Base-by-base conservation (phyloP, 2,888 invertebrate species). In the Geophilus truncorum region DNA sequence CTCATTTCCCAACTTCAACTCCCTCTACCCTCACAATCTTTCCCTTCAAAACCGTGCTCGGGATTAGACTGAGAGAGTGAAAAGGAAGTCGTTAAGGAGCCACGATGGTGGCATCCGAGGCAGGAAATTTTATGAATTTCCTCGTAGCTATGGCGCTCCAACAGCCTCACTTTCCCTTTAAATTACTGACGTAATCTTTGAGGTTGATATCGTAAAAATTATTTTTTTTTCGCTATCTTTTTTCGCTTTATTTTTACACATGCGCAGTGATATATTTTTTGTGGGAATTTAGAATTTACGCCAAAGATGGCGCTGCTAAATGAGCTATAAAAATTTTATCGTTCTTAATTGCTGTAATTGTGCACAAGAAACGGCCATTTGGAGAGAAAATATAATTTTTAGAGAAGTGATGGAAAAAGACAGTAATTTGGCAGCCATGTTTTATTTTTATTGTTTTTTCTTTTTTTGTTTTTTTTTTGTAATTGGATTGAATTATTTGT, bases 51-150 rank as follows among this genome's bases (percentile, higher is more conserved):
- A 57, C 57, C 57, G 15, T 57, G 57, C 18, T 57, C 18, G 57
- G 57, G 57, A 57, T 57, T 57, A 57, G 57, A 57, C 18, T 21
- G 57, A 57, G 57, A 57, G 57, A 57, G 57, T 57, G 57, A 57
- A 57, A 57, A 57, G 57, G 57, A 57, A 57, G 57, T 57, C 57
- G 9, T 57, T 57, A 57, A 57, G 57, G 57, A 57, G 57, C 23
- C 57, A 18, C 57, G 57, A 9, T 57, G 57, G 18, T 57, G 57
- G 57, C 57, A 57, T 57, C 57, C 18, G 15, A 18, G 57, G 57
- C 21, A 57, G 57, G 57, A 57, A 57, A 57, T 57, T 57, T 57
- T 57, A 57, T 57, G 57, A 57, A 57, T 57, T 57, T 57, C 57
- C 57, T 57, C 18, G 57, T 57, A 57, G 57, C 57, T 57, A 21